A percentile compares a stretch with the other conserved stretches of the same genome.
These are phyloP conservation scores for Sisyra nigra DNA, from an alignment of 2,888 invertebrate species.

Conservation along the genomic window DNA sequence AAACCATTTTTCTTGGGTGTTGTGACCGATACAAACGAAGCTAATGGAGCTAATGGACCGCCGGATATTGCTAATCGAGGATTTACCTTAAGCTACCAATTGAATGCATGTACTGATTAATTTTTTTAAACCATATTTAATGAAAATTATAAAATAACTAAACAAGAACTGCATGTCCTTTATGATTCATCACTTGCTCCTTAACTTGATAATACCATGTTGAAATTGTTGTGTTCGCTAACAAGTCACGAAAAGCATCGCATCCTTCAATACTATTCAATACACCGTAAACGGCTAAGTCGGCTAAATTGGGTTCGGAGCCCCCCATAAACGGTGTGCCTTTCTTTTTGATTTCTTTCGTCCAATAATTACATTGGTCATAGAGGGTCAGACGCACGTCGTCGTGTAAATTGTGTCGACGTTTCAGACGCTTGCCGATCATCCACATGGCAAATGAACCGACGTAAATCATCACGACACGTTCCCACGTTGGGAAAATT, in stretches of 20 bases:
- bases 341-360: constrained; percentile 46
- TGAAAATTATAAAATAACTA: background rate
- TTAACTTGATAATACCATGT: constrained; percentile 67
- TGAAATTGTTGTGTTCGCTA: constrained; percentile 55
- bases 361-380: constrained; percentile 74
- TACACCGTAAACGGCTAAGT: constrained; percentile 81
- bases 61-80: constrained; percentile 58
- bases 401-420: constrained; percentile 64
- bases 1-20: constrained; percentile 62
- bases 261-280: constrained; percentile 90
- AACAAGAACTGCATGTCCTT: constrained; percentile 25
- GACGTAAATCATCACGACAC: constrained; percentile 72
- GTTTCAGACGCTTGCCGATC: constrained; percentile 76
- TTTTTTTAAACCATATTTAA: background rate
- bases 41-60: constrained; percentile 28
- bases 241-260: constrained; percentile 67
- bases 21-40: constrained; percentile 46
- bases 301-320: constrained; percentile 72
- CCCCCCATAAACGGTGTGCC: constrained; percentile 77
- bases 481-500: constrained; percentile 75
- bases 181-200: constrained; percentile 37
- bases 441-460: constrained; percentile 91
- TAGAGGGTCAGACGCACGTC: constrained; percentile 83
- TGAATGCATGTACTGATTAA: constrained; percentile 36
- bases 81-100: constrained; percentile 52